phyloP scores from a whole-genome alignment of 2,797 vertebrate species.

The Hoplostethus atlanticus region DNA sequence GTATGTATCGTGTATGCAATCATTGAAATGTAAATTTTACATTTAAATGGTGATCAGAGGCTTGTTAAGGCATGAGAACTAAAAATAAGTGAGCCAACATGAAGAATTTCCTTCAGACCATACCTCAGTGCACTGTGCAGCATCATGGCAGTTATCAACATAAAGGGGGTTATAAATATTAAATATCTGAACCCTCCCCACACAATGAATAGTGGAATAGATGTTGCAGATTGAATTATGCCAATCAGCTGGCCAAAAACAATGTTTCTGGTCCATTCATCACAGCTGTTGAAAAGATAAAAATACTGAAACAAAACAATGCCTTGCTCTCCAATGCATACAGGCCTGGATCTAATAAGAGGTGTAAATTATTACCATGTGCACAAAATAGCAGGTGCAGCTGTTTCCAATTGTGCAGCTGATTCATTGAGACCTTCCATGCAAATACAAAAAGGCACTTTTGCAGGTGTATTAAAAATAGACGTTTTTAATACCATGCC shows the following conservation, averaged over 20 bases:
- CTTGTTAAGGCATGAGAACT: no score
- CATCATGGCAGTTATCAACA: no score
- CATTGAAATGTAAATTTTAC: no score
- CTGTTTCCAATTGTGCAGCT: slow-evolving; percentile 57
- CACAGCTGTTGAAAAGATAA: slow-evolving; percentile 28
- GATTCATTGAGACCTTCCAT: slow-evolving; percentile 66
- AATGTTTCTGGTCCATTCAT: slow-evolving; percentile 41
- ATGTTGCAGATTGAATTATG: slow-evolving; percentile 32
- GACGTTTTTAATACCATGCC: slow-evolving; percentile 48
- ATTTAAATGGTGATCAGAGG: no score
- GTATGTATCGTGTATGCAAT: no score
- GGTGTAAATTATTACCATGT: slow-evolving; percentile 49
- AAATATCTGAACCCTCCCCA: background rate
- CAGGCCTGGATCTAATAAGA: slow-evolving; percentile 38
- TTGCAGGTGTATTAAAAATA: slow-evolving; percentile 55
- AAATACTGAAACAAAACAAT: slow-evolving; percentile 43
- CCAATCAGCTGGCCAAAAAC: slow-evolving; percentile 33
- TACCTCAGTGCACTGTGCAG: no score
- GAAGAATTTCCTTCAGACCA: no score
- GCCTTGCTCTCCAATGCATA: slow-evolving; percentile 20
- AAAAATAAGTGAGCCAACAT: no score
- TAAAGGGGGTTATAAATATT: background rate
- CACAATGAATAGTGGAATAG: slow-evolving; percentile 20
- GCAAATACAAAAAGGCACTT: slow-evolving; percentile 69
- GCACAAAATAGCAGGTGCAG: slow-evolving; percentile 61